These are phyloP conservation scores for Naja naja DNA, from an alignment of 2,113 vertebrate genomes.

Conservation along the genomic window DNA sequence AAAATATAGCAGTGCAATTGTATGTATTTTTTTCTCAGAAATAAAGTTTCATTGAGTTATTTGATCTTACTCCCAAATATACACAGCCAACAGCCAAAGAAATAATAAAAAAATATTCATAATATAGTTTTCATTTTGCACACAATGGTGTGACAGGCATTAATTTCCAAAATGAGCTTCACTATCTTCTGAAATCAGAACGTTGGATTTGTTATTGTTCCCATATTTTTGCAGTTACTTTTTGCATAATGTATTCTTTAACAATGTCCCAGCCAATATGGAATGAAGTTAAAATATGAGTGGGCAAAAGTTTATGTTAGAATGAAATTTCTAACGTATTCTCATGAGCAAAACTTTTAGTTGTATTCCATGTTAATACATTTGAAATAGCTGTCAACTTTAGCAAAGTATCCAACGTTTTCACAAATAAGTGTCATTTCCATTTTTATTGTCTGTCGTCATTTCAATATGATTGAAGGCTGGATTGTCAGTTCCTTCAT, in stretches of 20 bases:
- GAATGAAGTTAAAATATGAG: not conserved
- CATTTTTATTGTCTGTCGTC: constrained; percentile 58
- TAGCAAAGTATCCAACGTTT: not conserved
- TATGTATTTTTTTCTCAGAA: not conserved
- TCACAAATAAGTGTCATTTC: constrained; percentile 60
- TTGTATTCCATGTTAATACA: not conserved
- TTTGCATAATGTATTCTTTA: constrained; percentile 36
- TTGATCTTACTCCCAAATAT: not conserved
- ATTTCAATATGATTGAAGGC: constrained; percentile 74
- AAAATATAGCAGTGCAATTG: not conserved
- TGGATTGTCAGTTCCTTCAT: constrained; percentile 72
- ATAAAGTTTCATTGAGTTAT: not conserved
- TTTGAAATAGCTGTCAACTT: not conserved
- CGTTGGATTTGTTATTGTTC: not conserved
- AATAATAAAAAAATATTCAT: not conserved
- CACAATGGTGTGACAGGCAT: not conserved
- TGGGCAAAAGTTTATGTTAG: not conserved
- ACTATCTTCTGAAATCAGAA: not conserved
- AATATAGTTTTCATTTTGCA: not conserved
- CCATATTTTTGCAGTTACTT: not conserved
- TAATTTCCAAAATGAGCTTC: not conserved
- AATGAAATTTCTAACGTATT: not conserved
- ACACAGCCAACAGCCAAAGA: not conserved
- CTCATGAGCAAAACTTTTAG: not conserved
- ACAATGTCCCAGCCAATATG: not conserved